phyloP scores from a whole-genome alignment of 2,888 invertebrate genomes.

The Blera fallax region DNA sequence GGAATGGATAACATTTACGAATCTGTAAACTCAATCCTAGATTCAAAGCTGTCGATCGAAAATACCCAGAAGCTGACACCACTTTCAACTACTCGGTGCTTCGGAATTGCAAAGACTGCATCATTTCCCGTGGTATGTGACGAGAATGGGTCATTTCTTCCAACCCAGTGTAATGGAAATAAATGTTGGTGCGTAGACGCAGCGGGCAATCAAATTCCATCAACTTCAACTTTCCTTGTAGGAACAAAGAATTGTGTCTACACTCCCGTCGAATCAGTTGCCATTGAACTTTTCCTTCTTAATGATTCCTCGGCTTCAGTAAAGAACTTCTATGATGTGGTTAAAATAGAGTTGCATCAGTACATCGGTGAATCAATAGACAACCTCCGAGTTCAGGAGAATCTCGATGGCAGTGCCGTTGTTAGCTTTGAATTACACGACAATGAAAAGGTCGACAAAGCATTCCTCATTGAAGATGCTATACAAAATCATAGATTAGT shows the following conservation, averaged over 20 bases:
- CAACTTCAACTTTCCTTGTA: constrained; percentile 84
- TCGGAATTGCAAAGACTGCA: constrained; percentile 81
- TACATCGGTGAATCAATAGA: constrained; percentile 82
- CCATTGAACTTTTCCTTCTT: constrained; percentile 88
- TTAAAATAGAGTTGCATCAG: constrained; percentile 80
- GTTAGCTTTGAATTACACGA: constrained; percentile 87
- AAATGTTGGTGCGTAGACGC: constrained; percentile 94
- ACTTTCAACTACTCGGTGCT: constrained; percentile 81
- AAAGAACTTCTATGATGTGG: constrained; percentile 82
- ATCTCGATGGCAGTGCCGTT: constrained; percentile 82
- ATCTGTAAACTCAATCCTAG: constrained; percentile 78
- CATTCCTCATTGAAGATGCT: constrained; percentile 90
- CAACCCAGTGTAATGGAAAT: constrained; percentile 88
- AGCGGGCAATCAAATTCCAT: constrained; percentile 87
- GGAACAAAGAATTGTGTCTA: constrained; percentile 84
- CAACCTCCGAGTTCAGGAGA: constrained; percentile 83
- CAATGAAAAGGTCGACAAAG: constrained; percentile 89
- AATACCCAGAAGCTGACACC: constrained; percentile 76
- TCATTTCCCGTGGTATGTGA: constrained; percentile 85
- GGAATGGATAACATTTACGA: constrained; percentile 78
- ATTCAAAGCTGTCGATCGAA: constrained; percentile 80
- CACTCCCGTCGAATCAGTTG: constrained; percentile 89
- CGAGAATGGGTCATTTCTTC: constrained; percentile 87
- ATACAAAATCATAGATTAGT: constrained; percentile 82
- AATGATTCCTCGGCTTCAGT: constrained; percentile 83